Evolutionary conservation across 2,888 invertebrate species (phyloP), one percentile per base, ranked within the genome.

Genomic region (Cantharis flavilabris): DNA sequence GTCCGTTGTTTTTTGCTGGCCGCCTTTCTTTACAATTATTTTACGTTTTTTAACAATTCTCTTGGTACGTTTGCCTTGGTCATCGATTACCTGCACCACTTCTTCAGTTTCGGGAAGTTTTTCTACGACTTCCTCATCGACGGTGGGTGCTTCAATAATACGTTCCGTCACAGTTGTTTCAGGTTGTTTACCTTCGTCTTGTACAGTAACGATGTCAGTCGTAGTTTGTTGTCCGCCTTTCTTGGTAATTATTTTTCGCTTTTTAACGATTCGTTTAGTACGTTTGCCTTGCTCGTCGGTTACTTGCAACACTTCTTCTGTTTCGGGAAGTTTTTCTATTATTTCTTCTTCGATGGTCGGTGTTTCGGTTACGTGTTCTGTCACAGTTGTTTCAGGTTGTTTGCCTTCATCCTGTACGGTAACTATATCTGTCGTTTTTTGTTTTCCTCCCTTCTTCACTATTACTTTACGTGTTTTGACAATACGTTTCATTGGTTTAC

Each of bases 171-270:
- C 20, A 4, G 20, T 20, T 3, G 20, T 83, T 78, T 79, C 80
- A n/a, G 90, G 90, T 72, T 87, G 84, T 73, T 87, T 83, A 28
- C 87, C 88, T 64, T 88, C 89, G 80, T 88, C 84, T 81, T 88
- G 86, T 16, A 88, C 84, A 5, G 89, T 89, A 72, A 86, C 85
- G 30, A 90, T 89, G 85, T 89, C 88, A 0, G 89, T 90, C 3
- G 88, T 84, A 81, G 90, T 80, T 78, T 81, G 82, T 78, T 76
- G 81, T 70, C 77, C 75, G 75, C 73, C 79, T 70, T 79, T 69
- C 18, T 28, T 18, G 0, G 63, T 69, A 23, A 71, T 75, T 79
- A 78, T 84, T 85, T 62, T 83, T 62, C 89, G 85, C 70, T 86
- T 88, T 69, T 88, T 89, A 4, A 87, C 84, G 62, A 86, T 86